A percentile compares a stretch with the other conserved stretches of the same genome.
Evolutionary conservation across 2,888 invertebrate genomes (phyloP).

Genomic region (Pseudanteris insignis): DNA sequence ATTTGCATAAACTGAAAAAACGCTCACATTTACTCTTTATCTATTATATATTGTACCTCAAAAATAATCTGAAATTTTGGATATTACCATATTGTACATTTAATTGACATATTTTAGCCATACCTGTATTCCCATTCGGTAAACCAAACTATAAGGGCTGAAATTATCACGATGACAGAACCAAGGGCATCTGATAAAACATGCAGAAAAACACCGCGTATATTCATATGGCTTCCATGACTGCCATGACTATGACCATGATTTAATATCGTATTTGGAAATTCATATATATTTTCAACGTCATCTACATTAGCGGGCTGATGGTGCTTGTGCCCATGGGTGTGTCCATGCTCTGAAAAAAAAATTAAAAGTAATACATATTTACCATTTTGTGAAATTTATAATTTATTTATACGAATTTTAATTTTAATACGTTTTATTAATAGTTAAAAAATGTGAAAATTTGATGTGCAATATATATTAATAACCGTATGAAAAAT

Average conservation of each 20-base stretch:
- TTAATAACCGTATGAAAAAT: no score
- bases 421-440: no score
- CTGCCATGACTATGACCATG: slow-evolving; percentile 69
- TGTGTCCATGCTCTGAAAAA: slow-evolving; percentile 76
- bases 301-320: slow-evolving; percentile 71
- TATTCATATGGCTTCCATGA: slow-evolving; percentile 81
- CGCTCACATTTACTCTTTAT: no score
- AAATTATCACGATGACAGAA: slow-evolving; percentile 89
- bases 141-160: slow-evolving; percentile 81
- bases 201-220: slow-evolving; percentile 99
- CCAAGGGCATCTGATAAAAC: slow-evolving; percentile 97
- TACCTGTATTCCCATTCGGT: slow-evolving; percentile 77
- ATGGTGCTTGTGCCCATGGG: slow-evolving; percentile 73
- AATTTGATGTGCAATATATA: no score
- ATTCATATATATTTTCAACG: slow-evolving; percentile 67
- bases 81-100: no score
- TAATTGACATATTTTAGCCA: background rate
- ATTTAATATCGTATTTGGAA: slow-evolving; percentile 48
- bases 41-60: no score
- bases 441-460: no score
- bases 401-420: no score
- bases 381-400: no score
- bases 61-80: no score
- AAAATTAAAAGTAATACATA: no score
- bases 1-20: no score